A percentile compares a stretch with the other conserved stretches of the same genome.
Conservation (phyloP, 2,797 vertebrate genomes). For the Lithobates sylvaticus region DNA sequence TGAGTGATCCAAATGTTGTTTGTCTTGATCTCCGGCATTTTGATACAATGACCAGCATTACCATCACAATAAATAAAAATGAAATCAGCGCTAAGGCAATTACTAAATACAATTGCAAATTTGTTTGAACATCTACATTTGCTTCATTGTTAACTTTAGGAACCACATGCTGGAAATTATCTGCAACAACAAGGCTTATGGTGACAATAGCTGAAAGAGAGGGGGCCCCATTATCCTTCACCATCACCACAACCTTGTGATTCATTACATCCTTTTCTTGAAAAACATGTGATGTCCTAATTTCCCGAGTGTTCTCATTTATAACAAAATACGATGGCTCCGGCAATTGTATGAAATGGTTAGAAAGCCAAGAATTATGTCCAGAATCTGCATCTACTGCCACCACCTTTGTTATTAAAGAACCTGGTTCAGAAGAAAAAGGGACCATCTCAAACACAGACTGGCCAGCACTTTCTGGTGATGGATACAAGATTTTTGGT, state of each 20-base stretch:
- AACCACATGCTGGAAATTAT: conserved; percentile 50
- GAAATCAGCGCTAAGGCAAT: conserved; percentile 70
- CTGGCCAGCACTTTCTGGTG: conserved; percentile 67
- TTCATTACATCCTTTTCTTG: conserved; percentile 79
- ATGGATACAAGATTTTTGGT: conserved; percentile 75
- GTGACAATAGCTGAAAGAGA: conserved; percentile 66
- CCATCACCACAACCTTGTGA: conserved; percentile 78
- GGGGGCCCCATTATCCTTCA: conserved; percentile 78
- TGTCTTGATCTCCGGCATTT: conserved; percentile 17
- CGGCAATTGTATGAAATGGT: conserved; percentile 75
- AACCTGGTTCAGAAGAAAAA: conserved; percentile 74
- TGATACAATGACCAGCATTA: conserved; percentile 18
- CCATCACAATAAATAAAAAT: conserved; percentile 62
- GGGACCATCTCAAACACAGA: conserved; percentile 71
- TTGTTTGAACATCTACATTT: conserved; percentile 59
- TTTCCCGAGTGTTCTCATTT: conserved; percentile 64
- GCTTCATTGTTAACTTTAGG: neutral
- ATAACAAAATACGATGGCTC: conserved; percentile 82
- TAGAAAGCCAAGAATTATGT: conserved; percentile 82
- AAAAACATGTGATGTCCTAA: conserved; percentile 77
- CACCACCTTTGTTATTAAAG: conserved; percentile 85
- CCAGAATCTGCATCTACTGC: conserved; percentile 82
- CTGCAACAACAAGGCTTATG: conserved; percentile 55
- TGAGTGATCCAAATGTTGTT: conserved; percentile 32
- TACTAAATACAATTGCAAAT: conserved; percentile 77